Base-by-base conservation (phyloP, 2,797 vertebrate genomes). In the Coilia nasus region DNA sequence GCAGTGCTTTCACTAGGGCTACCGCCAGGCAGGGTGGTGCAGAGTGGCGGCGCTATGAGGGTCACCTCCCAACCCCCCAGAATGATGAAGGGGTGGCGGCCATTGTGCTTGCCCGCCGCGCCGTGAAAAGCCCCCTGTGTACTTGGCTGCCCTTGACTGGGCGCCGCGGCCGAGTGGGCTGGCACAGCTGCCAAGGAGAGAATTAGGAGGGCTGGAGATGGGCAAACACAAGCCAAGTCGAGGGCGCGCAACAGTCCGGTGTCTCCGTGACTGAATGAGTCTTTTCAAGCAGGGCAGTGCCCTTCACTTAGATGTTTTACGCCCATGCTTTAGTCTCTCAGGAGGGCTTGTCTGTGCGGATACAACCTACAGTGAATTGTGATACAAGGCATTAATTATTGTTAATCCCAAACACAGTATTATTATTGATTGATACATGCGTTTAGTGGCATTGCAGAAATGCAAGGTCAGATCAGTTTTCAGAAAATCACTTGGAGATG, bases 1-100 rank as follows among this genome's bases (percentile, higher is more conserved):
- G 85, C 7, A 86, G 85, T 87, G 90, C 88, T 11, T 90, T 94
- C 92, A 90, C 93, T 92, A 81, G 44, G 88, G 89, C 86, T 92
- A 91, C 92, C 84, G 81, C 83, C 46, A 81, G 54, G 62, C 81
- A 35, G 44, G 81, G 1, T 35, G 46, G 28, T 7, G 35, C 14
- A n/a, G 41, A 86, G 86, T 82, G 84, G 82, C 86, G 57, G 31
- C 85, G 71, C 71, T 41, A 14, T 14, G 19, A 44, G 71, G 31
- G 35, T 10, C 15, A 54, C 50, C 50, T 54, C 50, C 50, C 50
- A 3, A 9, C 71, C 11, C 2, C 31, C 67, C 46, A 82, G 6
- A 21, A 35, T 78, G 84, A 85, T 35, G 85, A 83, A 46, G 71
- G 57, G 60, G 85, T 59, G 84, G 83, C 86, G 83, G 28, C 75